phyloP scores from a whole-genome alignment of 2,888 invertebrate genomes.

The Eristalis intricaria region DNA sequence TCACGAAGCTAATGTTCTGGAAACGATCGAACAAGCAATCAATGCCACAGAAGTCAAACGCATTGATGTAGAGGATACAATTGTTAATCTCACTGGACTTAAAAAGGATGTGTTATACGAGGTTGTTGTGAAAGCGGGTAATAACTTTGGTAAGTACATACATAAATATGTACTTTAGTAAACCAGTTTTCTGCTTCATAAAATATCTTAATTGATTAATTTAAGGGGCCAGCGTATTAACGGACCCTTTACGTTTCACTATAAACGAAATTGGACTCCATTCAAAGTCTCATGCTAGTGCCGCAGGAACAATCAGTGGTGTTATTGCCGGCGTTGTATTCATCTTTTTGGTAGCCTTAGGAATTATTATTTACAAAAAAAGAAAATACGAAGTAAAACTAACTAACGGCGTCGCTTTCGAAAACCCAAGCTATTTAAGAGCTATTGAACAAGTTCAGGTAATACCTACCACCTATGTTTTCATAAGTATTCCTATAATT shows the following conservation, averaged over 20 bases:
- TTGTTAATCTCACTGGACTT: conserved; percentile 86
- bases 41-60: conserved; percentile 84
- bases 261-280: conserved; percentile 88
- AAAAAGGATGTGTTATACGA: conserved; percentile 89
- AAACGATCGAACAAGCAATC: conserved; percentile 69
- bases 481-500: not conserved
- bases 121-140: conserved; percentile 91
- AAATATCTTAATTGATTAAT: not conserved
- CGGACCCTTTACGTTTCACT: conserved; percentile 88
- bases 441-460: conserved; percentile 90
- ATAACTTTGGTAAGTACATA: conserved; percentile 84
- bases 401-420: conserved; percentile 89
- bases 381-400: conserved; percentile 78
- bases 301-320: conserved; percentile 80
- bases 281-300: conserved; percentile 84
- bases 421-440: conserved; percentile 91
- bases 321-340: conserved; percentile 80
- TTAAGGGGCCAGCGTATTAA: conserved; percentile 88
- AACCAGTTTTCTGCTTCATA: not conserved
- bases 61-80: conserved; percentile 88
- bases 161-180: not conserved
- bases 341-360: conserved; percentile 79
- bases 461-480: conserved; percentile 42
- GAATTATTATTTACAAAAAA: conserved; percentile 80
- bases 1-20: conserved; percentile 84